Base-by-base conservation (phyloP, 2,888 invertebrate species). In the Boloria selene region DNA sequence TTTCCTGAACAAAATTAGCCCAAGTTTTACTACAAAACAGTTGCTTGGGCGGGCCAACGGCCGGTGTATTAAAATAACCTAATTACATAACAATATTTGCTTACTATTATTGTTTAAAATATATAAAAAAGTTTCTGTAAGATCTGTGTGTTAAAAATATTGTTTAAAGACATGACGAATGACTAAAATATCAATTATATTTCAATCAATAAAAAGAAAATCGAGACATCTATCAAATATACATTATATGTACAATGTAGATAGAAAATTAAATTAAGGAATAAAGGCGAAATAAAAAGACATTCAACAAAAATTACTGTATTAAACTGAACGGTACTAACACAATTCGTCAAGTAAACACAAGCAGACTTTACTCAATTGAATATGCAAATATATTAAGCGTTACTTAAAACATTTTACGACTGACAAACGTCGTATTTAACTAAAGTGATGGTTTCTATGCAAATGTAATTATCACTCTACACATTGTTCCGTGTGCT, bases 401-500 rank as follows among this genome's bases (percentile, higher is more conserved):
- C 22, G 56, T 53, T 58, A 67, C 60, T 56, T 52, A 61, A 67
- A 63, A 59, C 45, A 61, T 65, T 61, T 63, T 61, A 66, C 62
- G 55, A n/a, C 55, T 49, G 65, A 58, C 53, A 53, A 45, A 54
- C 13, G 61, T 31, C 52, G n/a, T 49, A 62, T 54, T 65, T 13
- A 47, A 55, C 54, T 22, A 64, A 67, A 58, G 58, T 44, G 31
- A 61, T 52, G 61, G 64, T 65, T 51, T 45, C 68, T 70, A 60
- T 63, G 67, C 49, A 65, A 70, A 70, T 67, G 64, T 67, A 65
- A 65, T 70, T 67, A 70, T 63, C 52, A 50, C 67, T 61, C 60
- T 26, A 47, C 62, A 62, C 60, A 56, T 45, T 64, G 61, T 62
- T 64, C 42, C 51, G 53, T 54, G 42, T 49, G 22, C 60, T 65